Base-by-base conservation (phyloP, 2,113 vertebrate genomes). In the Empidonax alnorum region DNA sequence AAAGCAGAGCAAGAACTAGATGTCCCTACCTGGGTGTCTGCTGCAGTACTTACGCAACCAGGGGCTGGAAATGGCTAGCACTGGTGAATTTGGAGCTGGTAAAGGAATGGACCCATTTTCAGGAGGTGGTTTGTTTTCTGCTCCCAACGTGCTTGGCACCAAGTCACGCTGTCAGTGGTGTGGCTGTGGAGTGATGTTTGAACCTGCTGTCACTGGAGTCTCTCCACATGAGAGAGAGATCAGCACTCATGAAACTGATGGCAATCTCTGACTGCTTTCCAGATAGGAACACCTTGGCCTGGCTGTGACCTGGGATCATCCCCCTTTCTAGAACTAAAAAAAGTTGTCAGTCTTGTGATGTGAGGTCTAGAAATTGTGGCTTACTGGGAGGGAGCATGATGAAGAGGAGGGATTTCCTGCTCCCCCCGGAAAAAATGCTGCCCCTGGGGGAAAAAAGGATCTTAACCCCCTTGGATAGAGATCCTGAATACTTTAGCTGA, bases 1-100 rank as follows among this genome's bases (percentile, higher is more conserved):
- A 30, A 30, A 47, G 28, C 14, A 21, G 15, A 58, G 7, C 17
- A n/a, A 49, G 47, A 42, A 24, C 0, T 1, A 9, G 24, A 5
- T 33, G 15, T 28, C 9, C 12, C 15, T 49, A 1, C 22, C 27
- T 33, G 33, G 17, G 6, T 59, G 28, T 35, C 49, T 73, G 39
- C 58, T 5, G 1, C 0, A 1, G 24, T 18, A 35, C 23, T 37
- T 80, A 7, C 0, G n/a, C 41, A 59, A 44, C 39, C 24, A 65
- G 28, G 41, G 39, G 37, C 67, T 62, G 62, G 56, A 30, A 80
- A 55, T 68, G 24, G 7, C 52, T 58, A 49, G n/a, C 14, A 30
- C 21, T 17, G 8, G 28, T 73, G 74, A 63, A 55, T 55, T 76
- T 87, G 37, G 42, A 27, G 24, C 53, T 68, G 39, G 33, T 46